Base-by-base conservation (phyloP, 2,797 vertebrate genomes). In the Gastrophryne carolinensis region DNA sequence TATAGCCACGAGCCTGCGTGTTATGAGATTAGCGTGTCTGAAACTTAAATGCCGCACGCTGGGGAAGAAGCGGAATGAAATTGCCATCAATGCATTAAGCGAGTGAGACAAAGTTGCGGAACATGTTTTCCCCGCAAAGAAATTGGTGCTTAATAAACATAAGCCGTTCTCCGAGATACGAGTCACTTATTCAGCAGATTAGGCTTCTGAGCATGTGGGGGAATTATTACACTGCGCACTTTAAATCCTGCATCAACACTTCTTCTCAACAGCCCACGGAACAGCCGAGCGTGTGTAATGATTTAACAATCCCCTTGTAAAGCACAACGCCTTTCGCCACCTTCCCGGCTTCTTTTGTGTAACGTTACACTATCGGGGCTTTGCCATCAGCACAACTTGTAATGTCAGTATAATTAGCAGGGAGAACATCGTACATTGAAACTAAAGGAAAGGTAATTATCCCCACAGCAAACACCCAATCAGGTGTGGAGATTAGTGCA, bases 151-250 rank as follows among this genome's bases (percentile, higher is more conserved):
- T 39, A 60, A 52, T 67, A 67, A 67, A 67, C 63, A 75, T 60
- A 74, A 74, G 52, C 62, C 58, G 52, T 66, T 49, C 30, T 66
- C 32, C 17, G 26, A 47, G 50, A 65, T 74, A n/a, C n/a, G n/a
- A 44, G 72, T 19, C 12, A 26, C 72, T 74, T 65, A 47, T 56
- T 62, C 60, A 23, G 71, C 71, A 73, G 71, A 60, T 54, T 62
- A 30, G 2, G 6, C 17, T 73, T 35, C 52, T 2, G 23, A 32
- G 52, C 10, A 47, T 44, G 52, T 69, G 19, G 19, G 27, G 17
- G 11, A 56, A 68, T 68, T 68, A 56, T 50, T 62, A 39, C 17
- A 63, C 54, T 62, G 49, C 24, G 15, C 17, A 26, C 21, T 72
- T 24, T 29, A 62, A 52, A 72, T 72, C n/a, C 21, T 52, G 15